Conservation (phyloP, 2,888 invertebrate species). For the Philereme vetulata region DNA sequence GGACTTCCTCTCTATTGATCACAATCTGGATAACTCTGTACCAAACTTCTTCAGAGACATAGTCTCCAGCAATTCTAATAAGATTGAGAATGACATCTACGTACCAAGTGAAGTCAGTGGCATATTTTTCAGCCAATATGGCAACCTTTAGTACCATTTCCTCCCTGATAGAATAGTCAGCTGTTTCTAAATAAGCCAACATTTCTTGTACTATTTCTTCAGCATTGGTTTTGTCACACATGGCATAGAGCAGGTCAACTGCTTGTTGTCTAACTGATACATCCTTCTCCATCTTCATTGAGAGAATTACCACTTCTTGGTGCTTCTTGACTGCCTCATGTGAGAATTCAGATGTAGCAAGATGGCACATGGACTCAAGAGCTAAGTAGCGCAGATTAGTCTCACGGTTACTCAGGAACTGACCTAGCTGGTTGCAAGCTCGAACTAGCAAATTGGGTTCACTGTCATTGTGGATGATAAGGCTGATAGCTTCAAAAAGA, state of each 20-base stretch:
- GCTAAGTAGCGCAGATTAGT: constrained; percentile 99
- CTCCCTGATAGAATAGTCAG: constrained; percentile 99
- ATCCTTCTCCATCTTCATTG: constrained; percentile 99
- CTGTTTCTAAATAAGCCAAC: constrained; percentile 99
- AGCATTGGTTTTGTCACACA: constrained; percentile 99
- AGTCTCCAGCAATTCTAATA: constrained; percentile 99
- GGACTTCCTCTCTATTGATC: constrained; percentile 99
- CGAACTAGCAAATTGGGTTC: constrained; percentile 98
- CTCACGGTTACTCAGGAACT: constrained; percentile 98
- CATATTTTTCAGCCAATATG: constrained; percentile 99
- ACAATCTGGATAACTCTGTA: constrained; percentile 99
- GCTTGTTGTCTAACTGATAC: constrained; percentile 99
- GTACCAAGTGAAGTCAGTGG: constrained; percentile 99
- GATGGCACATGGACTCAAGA: constrained; percentile 99
- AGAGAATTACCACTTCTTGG: constrained; percentile 99
- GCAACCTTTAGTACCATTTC: constrained; percentile 99
- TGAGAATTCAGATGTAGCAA: constrained; percentile 99
- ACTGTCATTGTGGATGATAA: constrained; percentile 99
- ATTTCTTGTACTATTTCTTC: constrained; percentile 99
- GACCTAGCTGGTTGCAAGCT: constrained; percentile 99
- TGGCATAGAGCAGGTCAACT: constrained; percentile 98
- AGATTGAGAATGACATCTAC: constrained; percentile 99
- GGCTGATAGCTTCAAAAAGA: constrained; percentile 99
- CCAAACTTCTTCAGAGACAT: constrained; percentile 99
- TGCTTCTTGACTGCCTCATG: constrained; percentile 99